phyloP scores from a whole-genome alignment of 2,113 vertebrate genomes.

The Anguilla japonica region DNA sequence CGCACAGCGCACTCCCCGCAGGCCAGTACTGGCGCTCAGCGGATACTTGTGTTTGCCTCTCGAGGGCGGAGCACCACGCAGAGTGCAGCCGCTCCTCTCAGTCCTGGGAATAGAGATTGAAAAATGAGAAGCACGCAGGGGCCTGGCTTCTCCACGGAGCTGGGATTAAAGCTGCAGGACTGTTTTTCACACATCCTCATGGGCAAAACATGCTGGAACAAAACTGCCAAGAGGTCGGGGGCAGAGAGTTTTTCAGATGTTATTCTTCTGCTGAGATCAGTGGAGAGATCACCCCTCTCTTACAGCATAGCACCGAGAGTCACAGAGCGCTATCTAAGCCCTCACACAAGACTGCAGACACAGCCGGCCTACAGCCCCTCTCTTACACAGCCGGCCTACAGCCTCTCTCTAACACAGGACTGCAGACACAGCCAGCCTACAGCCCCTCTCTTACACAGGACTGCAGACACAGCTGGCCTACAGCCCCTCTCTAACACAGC shows the following conservation, averaged over 20 bases:
- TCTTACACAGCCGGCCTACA: too few species aligned
- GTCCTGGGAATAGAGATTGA: not conserved
- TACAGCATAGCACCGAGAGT: constrained; percentile 24
- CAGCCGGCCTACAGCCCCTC: too few species aligned
- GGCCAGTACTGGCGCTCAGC: constrained; percentile 26
- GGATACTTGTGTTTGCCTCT: constrained; percentile 19
- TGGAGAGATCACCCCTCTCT: not conserved
- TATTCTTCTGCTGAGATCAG: constrained; percentile 20
- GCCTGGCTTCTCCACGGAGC: constrained; percentile 1
- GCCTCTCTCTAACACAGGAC: too few species aligned
- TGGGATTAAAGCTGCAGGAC: not conserved
- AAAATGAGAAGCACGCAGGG: constrained; percentile 2
- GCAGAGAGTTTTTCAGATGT: constrained; percentile 20
- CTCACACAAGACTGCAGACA: too few species aligned
- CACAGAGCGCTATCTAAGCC: too few species aligned
- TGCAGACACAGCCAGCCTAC: too few species aligned
- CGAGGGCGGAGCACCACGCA: not conserved
- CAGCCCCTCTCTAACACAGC: too few species aligned
- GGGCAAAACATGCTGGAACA: constrained; percentile 35
- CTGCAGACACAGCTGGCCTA: too few species aligned
- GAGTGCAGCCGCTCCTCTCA: not conserved
- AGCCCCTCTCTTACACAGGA: too few species aligned
- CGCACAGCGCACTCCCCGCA: constrained; percentile 28
- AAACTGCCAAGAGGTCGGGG: constrained; percentile 12
- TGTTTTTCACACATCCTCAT: constrained; percentile 7